These are phyloP conservation scores for Neoitamus cyanurus DNA, from an alignment of 2,888 invertebrate genomes.

Conservation along the genomic window DNA sequence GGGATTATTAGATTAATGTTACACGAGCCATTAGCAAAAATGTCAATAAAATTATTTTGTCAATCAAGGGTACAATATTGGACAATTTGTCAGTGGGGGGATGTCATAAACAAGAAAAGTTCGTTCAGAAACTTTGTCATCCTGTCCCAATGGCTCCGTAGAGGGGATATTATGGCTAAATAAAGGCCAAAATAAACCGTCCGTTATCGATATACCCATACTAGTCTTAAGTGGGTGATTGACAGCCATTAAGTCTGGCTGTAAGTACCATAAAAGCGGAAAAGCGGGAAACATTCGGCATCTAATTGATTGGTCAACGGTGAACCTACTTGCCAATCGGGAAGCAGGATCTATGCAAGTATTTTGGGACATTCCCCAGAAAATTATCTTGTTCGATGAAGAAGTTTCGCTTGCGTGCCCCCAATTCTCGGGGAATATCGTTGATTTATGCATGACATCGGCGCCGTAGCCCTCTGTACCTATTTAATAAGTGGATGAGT, in stretches of 20 bases:
- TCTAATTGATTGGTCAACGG: conserved; percentile 29
- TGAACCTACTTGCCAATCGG: not conserved
- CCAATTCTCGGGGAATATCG: not conserved
- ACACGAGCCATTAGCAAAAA: conserved; percentile 47
- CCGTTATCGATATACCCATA: not conserved
- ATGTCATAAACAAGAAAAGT: conserved; percentile 28
- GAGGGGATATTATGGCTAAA: conserved; percentile 10
- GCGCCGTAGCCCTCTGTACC: not conserved
- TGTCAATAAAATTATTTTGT: conserved; percentile 51
- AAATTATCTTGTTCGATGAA: not conserved
- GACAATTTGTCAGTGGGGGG: not conserved
- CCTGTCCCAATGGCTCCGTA: not conserved
- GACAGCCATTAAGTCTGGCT: conserved; percentile 31
- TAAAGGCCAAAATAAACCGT: not conserved
- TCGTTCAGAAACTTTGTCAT: conserved; percentile 14
- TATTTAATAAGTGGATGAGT: not conserved
- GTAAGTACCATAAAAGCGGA: conserved; percentile 7
- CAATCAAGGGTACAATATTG: conserved; percentile 38
- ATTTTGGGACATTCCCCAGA: not conserved
- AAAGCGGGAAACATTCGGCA: not conserved
- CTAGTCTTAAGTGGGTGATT: conserved; percentile 21
- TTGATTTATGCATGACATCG: not conserved
- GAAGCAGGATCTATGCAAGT: not conserved
- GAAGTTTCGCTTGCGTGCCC: not conserved
- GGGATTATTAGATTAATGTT: conserved; percentile 47